phyloP scores from a whole-genome alignment of 2,113 vertebrate species.

The Channa argus region DNA sequence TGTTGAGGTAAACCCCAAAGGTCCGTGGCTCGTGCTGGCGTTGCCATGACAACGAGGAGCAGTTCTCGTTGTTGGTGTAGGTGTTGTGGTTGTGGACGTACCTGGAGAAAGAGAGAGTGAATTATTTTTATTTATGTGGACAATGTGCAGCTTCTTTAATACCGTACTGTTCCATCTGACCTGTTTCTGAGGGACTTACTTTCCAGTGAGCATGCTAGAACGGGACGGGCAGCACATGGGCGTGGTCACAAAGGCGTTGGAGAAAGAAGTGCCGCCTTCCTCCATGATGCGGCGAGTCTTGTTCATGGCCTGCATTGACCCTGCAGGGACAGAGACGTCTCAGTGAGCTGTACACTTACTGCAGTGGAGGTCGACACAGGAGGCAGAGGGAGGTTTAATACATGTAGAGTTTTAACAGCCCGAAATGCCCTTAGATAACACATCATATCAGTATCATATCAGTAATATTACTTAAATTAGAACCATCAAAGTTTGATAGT shows the following conservation, averaged over 20 bases:
- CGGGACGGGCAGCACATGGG: constrained; percentile 98
- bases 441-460: too few relatives aligned
- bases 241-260: constrained; percentile 96
- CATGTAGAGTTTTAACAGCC: too few relatives aligned
- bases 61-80: constrained; percentile 99
- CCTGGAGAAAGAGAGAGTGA: constrained; percentile 2
- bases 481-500: too few relatives aligned
- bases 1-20: constrained; percentile 94
- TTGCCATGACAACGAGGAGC: constrained; percentile 96
- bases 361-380: too few relatives aligned
- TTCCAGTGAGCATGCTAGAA: constrained; percentile 95
- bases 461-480: too few relatives aligned
- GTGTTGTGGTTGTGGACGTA: constrained; percentile 97
- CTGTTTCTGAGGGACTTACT: constrained; percentile 78
- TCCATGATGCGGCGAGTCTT: constrained; percentile 95
- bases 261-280: constrained; percentile 93
- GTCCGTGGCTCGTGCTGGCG: constrained; percentile 92
- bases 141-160: too few relatives aligned
- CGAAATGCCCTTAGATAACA: too few relatives aligned
- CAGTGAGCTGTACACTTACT: too few relatives aligned
- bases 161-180: too few relatives aligned
- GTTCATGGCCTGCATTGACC: constrained; percentile 98
- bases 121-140: too few relatives aligned
- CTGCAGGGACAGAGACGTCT: constrained; percentile 70
- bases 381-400: too few relatives aligned